Base-by-base conservation (phyloP, 2,888 invertebrate species). In the Junonia oenone region DNA sequence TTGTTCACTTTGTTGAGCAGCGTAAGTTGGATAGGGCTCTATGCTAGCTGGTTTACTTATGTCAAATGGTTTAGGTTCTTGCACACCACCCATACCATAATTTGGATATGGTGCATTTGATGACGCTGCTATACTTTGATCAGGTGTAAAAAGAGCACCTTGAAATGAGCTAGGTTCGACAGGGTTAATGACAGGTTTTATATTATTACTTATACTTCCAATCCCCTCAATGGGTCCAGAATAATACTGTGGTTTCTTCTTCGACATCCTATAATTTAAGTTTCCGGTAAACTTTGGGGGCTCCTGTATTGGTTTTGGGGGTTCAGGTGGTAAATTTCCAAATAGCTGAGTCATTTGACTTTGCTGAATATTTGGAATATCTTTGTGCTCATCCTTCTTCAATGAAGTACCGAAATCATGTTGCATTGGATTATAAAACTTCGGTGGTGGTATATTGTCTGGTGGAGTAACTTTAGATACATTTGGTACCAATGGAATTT, bases 151-250 rank as follows among this genome's bases (percentile, higher is more conserved):
- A n/a, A 84, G 33, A 33, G 81, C 67, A 40, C 82, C 80, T 62
- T 78, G 76, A 56, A 80, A 83, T 50, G 69, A 61, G 47, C 60
- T 65, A 6, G 74, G 61, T 40, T 71, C 71, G 6, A 75, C 65
- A 17, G 77, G 64, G 38, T 76, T 69, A 52, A 88, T 64, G 8
- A 76, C 62, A 29, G 88, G 86, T 64, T 83, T 87, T 0, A 81
- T 63, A 64, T 81, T 83, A 62, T 84, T 88, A 57, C 82, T 86
- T 33, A 87, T 83, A 63, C 73, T 69, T 37, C 86, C 87, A 17
- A 87, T 64, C 1, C 87, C 87, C 68, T 82, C 86, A 14, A 91
- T 89, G 2, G 91, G 90, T 2, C 91, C 91, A 0, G 90, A 78
- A 62, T 91, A 91, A 66, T 90, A 91, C 55, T 90, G 88, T 0